Evolutionary conservation across 1,140 invertebrate genomes (phyloP).

Genomic region (Drosophila lowei): DNA sequence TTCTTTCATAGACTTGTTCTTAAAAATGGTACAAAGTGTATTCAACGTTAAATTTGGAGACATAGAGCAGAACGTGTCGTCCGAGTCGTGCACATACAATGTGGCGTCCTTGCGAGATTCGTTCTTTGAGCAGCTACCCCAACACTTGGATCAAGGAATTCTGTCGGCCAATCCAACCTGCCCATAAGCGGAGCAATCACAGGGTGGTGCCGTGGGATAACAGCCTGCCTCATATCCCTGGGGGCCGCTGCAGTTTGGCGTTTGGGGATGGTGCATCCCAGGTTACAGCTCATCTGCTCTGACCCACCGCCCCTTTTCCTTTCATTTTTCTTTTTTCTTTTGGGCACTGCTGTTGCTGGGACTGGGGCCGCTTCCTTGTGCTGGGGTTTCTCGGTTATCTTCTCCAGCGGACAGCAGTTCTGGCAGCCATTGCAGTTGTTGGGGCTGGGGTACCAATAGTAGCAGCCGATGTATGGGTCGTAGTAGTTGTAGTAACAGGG

Average conservation of each 20-base stretch:
- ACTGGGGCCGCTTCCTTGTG: neutral
- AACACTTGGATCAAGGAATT: too few relatives aligned
- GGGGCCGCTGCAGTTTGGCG: too few relatives aligned
- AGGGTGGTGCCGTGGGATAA: too few relatives aligned
- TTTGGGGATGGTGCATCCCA: too few relatives aligned
- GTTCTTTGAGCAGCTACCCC: too few relatives aligned
- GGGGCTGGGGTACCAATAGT: neutral
- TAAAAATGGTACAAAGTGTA: neutral
- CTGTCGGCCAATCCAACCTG: too few relatives aligned
- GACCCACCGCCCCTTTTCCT: neutral
- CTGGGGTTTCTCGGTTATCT: neutral
- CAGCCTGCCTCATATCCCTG: too few relatives aligned
- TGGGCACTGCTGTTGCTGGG: neutral
- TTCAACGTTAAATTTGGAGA: slow-evolving; percentile 39
- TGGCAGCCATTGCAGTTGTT: neutral
- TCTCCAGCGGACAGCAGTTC: neutral
- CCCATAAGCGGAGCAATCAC: too few relatives aligned
- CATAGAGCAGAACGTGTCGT: neutral
- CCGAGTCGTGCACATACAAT: too few relatives aligned
- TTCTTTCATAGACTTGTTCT: too few relatives aligned
- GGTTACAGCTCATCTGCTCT: neutral
- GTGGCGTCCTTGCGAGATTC: too few relatives aligned
- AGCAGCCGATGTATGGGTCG: slow-evolving; percentile 9
- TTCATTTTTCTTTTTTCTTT: neutral
- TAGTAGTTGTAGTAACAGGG: slow-evolving; percentile 2